These are phyloP conservation scores for Hyles vespertilio DNA, from an alignment of 1,140 invertebrate genomes.

Conservation along the genomic window DNA sequence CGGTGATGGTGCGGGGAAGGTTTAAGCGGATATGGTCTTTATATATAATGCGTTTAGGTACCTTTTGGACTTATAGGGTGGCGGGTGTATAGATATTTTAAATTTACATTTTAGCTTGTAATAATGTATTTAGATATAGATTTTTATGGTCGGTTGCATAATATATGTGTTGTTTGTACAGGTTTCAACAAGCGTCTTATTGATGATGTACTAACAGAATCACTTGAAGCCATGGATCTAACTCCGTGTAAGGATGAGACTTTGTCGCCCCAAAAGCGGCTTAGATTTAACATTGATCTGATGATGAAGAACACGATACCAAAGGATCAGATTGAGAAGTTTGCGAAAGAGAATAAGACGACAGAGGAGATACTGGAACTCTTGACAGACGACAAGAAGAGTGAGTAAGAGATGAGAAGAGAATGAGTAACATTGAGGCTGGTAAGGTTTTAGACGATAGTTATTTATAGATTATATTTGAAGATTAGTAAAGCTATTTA, in stretches of 20 bases:
- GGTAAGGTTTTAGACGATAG: no score
- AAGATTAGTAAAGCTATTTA: no score
- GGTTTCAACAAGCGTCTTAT: conserved; percentile 85
- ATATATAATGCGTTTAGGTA: conserved; percentile 8
- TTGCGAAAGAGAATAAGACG: conserved; percentile 82
- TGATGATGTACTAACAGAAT: conserved; percentile 88
- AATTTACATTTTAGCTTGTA: background rate
- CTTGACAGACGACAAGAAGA: conserved; percentile 75
- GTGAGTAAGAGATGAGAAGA: background rate
- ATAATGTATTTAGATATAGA: background rate
- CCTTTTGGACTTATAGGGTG: conserved; percentile 24
- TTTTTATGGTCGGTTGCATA: background rate
- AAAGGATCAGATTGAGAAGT: conserved; percentile 84
- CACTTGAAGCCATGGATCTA: conserved; percentile 83
- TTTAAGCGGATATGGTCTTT: conserved; percentile 13
- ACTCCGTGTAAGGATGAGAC: conserved; percentile 76
- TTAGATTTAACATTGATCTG: conserved; percentile 84
- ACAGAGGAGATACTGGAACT: conserved; percentile 87
- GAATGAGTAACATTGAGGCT: no score
- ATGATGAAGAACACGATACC: conserved; percentile 89
- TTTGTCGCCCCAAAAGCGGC: conserved; percentile 76
- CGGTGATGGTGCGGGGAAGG: conserved; percentile 36
- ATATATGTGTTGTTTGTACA: conserved; percentile 22
- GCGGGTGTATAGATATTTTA: conserved; percentile 18
- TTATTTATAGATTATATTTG: no score